Evolutionary conservation across 2,888 invertebrate genomes (phyloP).

Genomic region (Sinodicranocentrus sp.): DNA sequence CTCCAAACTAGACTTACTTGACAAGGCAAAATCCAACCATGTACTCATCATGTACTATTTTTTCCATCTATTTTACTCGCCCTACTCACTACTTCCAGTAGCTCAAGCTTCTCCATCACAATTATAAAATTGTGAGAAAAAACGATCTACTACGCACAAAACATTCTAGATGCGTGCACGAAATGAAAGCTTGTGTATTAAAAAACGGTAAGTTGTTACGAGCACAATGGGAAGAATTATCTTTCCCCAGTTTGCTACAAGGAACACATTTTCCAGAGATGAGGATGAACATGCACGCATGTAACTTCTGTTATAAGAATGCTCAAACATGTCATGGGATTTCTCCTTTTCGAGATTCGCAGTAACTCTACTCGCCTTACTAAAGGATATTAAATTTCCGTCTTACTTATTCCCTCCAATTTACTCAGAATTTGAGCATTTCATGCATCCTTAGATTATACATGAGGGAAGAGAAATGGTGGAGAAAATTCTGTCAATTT

Average conservation of each 20-base stretch:
- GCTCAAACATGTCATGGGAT: conserved; percentile 10
- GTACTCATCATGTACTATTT: no score
- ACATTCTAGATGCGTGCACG: neutral
- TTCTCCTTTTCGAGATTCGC: conserved; percentile 1
- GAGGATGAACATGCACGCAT: neutral
- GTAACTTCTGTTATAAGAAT: no score
- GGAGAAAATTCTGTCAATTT: conserved; percentile 25
- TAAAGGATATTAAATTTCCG: conserved; percentile 26
- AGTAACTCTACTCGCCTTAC: neutral
- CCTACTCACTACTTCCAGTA: neutral
- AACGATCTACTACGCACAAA: no score
- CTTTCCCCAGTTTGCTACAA: no score
- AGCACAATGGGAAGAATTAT: no score
- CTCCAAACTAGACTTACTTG: conserved; percentile 12
- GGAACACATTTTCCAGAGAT: no score
- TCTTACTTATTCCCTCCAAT: conserved; percentile 7
- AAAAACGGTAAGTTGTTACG: no score
- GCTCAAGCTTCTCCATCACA: neutral
- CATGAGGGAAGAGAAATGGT: neutral
- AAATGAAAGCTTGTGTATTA: no score
- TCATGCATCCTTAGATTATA: no score
- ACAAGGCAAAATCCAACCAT: conserved; percentile 7
- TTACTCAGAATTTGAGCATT: neutral
- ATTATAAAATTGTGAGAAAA: no score
- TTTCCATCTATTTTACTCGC: no score